Percentiles rank a stretch among this genome's conserved stretches.
phyloP scores from a whole-genome alignment of 2,113 vertebrate genomes.

The Deroptyus accipitrinus region DNA sequence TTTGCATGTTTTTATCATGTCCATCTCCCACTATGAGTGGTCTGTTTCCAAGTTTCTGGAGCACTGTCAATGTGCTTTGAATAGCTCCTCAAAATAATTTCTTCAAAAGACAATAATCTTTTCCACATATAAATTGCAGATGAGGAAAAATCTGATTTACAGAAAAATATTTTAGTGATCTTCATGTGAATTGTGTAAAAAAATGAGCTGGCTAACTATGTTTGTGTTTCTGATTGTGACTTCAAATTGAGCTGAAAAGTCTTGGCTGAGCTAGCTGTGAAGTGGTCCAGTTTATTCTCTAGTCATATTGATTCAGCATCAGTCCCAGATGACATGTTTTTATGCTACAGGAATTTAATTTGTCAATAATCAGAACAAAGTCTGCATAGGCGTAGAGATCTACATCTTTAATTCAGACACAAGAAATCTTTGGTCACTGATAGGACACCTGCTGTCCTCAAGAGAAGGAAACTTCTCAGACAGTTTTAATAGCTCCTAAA shows the following conservation, averaged over 20 bases:
- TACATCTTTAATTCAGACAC: neutral
- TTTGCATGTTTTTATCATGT: neutral
- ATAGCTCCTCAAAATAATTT: neutral
- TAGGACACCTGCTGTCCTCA: neutral
- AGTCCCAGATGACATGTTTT: neutral
- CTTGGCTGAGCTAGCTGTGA: neutral
- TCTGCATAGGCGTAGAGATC: neutral
- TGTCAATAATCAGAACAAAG: neutral
- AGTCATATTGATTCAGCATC: neutral
- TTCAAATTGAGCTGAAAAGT: slow-evolving; percentile 14
- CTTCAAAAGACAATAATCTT: neutral
- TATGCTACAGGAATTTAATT: neutral
- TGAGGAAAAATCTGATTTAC: neutral
- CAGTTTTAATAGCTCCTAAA: neutral
- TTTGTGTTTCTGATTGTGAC: slow-evolving; percentile 20
- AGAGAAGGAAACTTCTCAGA: neutral
- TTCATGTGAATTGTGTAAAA: neutral
- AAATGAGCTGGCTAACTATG: neutral
- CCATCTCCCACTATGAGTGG: neutral
- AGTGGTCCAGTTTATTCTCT: neutral
- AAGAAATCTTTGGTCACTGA: neutral
- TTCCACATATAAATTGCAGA: neutral
- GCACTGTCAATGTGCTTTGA: neutral
- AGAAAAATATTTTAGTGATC: neutral
- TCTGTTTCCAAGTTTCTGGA: slow-evolving; percentile 6